Evolutionary conservation across 2,113 vertebrate species (phyloP).

Genomic region (Etheostoma spectabile): DNA sequence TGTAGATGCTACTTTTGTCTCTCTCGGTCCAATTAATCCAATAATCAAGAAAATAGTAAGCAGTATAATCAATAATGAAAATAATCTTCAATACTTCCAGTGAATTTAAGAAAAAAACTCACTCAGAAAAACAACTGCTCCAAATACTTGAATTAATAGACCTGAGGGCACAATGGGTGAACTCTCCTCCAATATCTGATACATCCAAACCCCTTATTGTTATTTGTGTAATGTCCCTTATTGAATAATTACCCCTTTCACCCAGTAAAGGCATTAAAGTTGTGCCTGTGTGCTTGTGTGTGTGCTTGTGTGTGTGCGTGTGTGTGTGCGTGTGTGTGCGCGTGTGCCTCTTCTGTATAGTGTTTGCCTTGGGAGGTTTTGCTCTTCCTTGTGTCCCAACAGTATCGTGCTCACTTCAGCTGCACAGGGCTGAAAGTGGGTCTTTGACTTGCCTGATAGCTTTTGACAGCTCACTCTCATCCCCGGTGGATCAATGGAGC

Average conservation of each 20-base stretch:
- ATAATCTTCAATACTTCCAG: too few relatives aligned
- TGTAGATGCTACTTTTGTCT: background rate
- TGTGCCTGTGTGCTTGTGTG: background rate
- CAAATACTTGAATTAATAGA: background rate
- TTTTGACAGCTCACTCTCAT: slow-evolving; percentile 82
- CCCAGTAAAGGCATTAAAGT: slow-evolving; percentile 43
- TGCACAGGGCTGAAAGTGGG: slow-evolving; percentile 69
- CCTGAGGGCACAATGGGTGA: slow-evolving; percentile 1
- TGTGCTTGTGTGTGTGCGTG: too few relatives aligned
- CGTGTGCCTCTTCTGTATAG: slow-evolving; percentile 16
- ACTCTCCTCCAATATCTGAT: slow-evolving; percentile 14
- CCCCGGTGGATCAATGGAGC: slow-evolving; percentile 78
- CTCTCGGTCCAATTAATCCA: too few relatives aligned
- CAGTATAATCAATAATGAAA: background rate
- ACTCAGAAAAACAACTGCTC: background rate
- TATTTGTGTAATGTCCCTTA: slow-evolving; percentile 35
- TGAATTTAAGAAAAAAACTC: background rate
- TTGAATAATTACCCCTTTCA: slow-evolving; percentile 29
- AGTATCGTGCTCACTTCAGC: slow-evolving; percentile 57
- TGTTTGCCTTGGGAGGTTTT: slow-evolving; percentile 57
- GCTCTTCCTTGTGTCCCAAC: slow-evolving; percentile 55
- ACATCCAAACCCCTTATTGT: slow-evolving; percentile 14
- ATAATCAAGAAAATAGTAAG: background rate
- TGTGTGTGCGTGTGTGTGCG: background rate
- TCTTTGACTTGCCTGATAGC: slow-evolving; percentile 78